A percentile compares a stretch with the other conserved stretches of the same genome.
Conservation (phyloP, 2,113 vertebrate genomes). For the Micronycteris hirsuta region DNA sequence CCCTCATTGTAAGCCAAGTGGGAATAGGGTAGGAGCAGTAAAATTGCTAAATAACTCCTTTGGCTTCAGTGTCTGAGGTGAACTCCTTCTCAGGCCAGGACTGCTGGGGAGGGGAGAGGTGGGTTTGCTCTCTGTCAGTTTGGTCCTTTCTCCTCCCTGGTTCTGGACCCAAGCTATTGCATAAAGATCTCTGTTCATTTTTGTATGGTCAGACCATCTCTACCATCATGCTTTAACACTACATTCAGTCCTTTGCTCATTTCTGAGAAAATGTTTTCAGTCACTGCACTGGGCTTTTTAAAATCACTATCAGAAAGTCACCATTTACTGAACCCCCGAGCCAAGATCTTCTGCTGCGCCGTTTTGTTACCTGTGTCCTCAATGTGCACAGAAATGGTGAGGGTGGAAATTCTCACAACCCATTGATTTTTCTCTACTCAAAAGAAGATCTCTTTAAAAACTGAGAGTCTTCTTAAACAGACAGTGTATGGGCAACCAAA, state of each 20-base stretch:
- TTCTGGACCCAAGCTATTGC: not conserved
- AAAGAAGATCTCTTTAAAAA: not conserved
- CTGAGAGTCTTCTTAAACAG: not conserved
- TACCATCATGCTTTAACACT: not conserved
- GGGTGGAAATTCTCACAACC: not conserved
- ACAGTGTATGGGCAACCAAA: not conserved
- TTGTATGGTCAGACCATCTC: not conserved
- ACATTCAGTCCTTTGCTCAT: not conserved
- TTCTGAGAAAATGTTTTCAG: not conserved
- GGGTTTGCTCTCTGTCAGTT: not conserved
- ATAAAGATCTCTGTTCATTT: not conserved
- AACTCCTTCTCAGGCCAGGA: not conserved
- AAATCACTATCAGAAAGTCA: not conserved
- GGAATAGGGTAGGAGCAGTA: conserved; percentile 14
- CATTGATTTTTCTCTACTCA: not conserved
- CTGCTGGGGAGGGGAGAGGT: not conserved
- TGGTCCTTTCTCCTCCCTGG: not conserved
- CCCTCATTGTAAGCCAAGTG: conserved; percentile 18
- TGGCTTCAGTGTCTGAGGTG: not conserved
- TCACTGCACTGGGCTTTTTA: not conserved
- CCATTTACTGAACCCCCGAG: not conserved
- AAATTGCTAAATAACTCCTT: conserved; percentile 41
- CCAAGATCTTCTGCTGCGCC: not conserved
- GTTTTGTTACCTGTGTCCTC: not conserved
- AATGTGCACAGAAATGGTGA: not conserved